These are phyloP conservation scores for Corvus moneduloides DNA, from an alignment of 2,113 vertebrate genomes.

Conservation along the genomic window DNA sequence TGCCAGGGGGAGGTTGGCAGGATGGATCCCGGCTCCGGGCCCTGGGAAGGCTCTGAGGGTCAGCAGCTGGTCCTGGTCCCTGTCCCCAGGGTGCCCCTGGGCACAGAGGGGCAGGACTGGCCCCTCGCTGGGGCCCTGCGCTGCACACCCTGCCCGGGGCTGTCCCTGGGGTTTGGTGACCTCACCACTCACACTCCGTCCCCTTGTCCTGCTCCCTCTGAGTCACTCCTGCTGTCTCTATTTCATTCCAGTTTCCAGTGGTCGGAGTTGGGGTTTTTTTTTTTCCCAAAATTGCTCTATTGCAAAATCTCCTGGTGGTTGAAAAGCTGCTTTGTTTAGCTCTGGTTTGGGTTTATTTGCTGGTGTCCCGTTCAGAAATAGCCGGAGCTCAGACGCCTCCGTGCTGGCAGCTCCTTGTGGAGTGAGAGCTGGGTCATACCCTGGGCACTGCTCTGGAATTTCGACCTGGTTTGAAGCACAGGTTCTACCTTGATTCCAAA, in stretches of 20 bases:
- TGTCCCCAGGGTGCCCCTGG: background rate
- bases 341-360: background rate
- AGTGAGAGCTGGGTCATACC: background rate
- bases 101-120: background rate
- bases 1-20: background rate
- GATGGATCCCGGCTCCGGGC: background rate
- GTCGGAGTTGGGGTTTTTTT: background rate
- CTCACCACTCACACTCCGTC: background rate
- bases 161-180: background rate
- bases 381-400: background rate
- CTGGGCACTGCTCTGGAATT: background rate
- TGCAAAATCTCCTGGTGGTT: background rate
- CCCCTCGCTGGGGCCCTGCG: background rate
- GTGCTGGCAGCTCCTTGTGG: background rate
- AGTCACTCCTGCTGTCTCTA: background rate
- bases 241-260: background rate
- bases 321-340: conserved; percentile 2
- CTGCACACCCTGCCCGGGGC: background rate
- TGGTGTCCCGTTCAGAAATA: background rate
- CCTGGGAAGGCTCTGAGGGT: background rate
- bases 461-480: background rate
- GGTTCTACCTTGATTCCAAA: background rate
- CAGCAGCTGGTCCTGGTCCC: background rate
- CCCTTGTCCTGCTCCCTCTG: background rate
- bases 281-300: background rate